Base-by-base conservation (phyloP, 2,113 vertebrate species). In the Aspidoscelis tigris region DNA sequence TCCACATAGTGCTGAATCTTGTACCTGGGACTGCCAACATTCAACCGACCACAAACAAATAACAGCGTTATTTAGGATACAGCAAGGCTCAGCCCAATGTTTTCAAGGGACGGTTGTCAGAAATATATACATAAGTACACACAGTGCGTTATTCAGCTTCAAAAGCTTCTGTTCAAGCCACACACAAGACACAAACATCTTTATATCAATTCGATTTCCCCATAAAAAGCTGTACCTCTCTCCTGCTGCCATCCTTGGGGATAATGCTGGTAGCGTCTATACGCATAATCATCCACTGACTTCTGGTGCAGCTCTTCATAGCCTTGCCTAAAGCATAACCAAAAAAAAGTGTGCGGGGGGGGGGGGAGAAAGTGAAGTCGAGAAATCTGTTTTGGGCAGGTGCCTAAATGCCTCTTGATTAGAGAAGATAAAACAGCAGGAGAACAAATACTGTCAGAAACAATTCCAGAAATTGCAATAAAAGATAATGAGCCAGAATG, bases 201-300 rank as follows among this genome's bases (percentile, higher is more conserved):
- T 65, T 44, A 24, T 47, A 64, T 1, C 26, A 24, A 21, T 64
- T 85, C 58, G 5, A 10, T 55, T 76, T 76, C 3, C 22, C 26
- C 61, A 43, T 43, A 69, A 1, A 5, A 55, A 8, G 47, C 43
- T 66, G 0, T 94, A 96, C 96, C 94, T 95, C 90, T 93, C 75
- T 92, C 91, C n/a, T 65, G 75, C 47, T 66, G 90, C 75, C 81
- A 78, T 1, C 33, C 18, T 81, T 76, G 85, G 0, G 79, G 87
- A 55, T 84, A 88, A 87, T 93, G 16, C 7, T 43, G 92, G 68
- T 89, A 86, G 43, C 69, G 66, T 70, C 87, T 87, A 58, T 92
- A 92, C 16, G 71, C 3, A 5, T 91, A 89, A 11, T 92, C 85
- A 11, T 92, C 89, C 83, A 89, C 2, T 0, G 84, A 86, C 33